Conservation (phyloP, 2,113 vertebrate species). For the Amphiprion percula region DNA sequence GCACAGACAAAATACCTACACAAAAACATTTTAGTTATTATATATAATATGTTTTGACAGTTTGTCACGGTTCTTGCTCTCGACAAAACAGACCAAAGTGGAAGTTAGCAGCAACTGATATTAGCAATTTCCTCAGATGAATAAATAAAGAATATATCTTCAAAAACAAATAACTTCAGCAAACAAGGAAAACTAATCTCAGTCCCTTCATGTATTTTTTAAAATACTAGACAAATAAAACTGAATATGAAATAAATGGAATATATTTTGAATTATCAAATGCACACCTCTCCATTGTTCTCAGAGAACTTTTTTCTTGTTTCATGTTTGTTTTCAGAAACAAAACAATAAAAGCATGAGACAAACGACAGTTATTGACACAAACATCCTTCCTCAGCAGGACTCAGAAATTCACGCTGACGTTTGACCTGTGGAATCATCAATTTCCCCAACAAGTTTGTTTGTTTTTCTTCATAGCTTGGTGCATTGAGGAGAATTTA, state of each 20-base stretch:
- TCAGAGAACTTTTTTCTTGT: neutral
- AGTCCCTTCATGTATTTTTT: too few relatives aligned
- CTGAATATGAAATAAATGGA: neutral
- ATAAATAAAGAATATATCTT: too few relatives aligned
- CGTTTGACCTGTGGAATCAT: slow-evolving; percentile 31
- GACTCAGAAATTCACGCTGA: slow-evolving; percentile 22
- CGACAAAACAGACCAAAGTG: too few relatives aligned
- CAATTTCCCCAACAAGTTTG: slow-evolving; percentile 19
- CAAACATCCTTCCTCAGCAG: neutral
- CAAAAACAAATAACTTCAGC: too few relatives aligned
- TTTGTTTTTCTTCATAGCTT: slow-evolving; percentile 28
- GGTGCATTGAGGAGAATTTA: slow-evolving; percentile 30
- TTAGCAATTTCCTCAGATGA: too few relatives aligned
- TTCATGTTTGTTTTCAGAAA: neutral
- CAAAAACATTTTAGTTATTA: neutral
- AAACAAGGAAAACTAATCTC: too few relatives aligned
- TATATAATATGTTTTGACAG: neutral
- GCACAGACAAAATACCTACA: neutral
- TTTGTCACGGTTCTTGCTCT: too few relatives aligned
- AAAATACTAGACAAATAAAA: neutral
- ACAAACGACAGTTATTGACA: neutral
- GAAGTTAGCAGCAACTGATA: too few relatives aligned
- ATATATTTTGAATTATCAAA: neutral
- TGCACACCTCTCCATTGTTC: neutral
- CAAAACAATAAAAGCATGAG: too few relatives aligned